phyloP scores from a whole-genome alignment of 2,113 vertebrate species.

The Tachysurus fulvidraco region DNA sequence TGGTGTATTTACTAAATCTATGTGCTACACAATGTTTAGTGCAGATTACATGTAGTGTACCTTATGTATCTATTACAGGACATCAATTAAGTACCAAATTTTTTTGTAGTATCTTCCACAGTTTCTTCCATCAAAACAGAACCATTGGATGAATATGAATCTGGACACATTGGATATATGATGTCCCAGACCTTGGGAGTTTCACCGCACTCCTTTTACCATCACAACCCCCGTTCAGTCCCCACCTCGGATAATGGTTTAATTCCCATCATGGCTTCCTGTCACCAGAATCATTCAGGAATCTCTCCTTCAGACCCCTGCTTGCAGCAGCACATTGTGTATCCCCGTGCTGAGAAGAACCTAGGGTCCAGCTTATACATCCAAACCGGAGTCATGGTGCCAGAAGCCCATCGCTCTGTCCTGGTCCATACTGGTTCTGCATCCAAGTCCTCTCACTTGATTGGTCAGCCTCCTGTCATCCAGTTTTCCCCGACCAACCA shows the following conservation, averaged over 20 bases:
- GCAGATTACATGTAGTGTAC: not conserved
- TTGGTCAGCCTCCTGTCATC: conserved; percentile 78
- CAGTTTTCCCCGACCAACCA: conserved; percentile 89
- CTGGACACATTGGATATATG: conserved; percentile 81
- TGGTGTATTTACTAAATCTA: no score
- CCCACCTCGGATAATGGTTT: conserved; percentile 81
- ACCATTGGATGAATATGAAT: conserved; percentile 90
- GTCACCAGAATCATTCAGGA: conserved; percentile 84
- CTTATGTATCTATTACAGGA: not conserved
- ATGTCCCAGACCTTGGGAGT: conserved; percentile 83
- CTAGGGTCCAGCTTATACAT: conserved; percentile 84
- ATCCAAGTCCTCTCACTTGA: conserved; percentile 68
- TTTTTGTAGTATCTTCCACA: conserved; percentile 57
- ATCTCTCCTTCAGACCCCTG: conserved; percentile 80
- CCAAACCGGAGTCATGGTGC: conserved; percentile 72
- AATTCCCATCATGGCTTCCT: conserved; percentile 83
- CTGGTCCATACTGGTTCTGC: conserved; percentile 88
- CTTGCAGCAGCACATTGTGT: conserved; percentile 89
- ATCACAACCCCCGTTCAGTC: conserved; percentile 75
- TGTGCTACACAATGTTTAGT: no score
- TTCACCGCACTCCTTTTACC: conserved; percentile 85
- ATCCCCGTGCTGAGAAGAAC: conserved; percentile 82
- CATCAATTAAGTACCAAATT: not conserved
- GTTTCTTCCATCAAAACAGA: conserved; percentile 97
- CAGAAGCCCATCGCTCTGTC: conserved; percentile 89